Base-by-base conservation (phyloP, 37 sponge, comb jelly and placozoan species). In the Sycon ciliatum region DNA sequence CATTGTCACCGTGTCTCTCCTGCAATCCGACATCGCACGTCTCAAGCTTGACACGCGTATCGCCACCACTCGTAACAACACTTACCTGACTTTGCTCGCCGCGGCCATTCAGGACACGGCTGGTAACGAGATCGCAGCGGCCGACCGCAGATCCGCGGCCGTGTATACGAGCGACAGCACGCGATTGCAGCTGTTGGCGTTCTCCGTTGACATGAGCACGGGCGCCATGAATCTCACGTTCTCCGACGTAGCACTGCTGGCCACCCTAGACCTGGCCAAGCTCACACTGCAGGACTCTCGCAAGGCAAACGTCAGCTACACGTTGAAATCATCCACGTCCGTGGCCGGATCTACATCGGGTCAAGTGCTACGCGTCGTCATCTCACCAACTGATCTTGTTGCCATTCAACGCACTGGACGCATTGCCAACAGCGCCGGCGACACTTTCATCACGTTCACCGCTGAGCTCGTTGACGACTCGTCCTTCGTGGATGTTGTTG, bases 401-500 rank as follows among this genome's bases (percentile, higher is more conserved):
- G 16, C 7, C 26, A 23, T 60, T 7, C 7, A 60, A 24, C 16
- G 22, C 9, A 22, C 7, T 9, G 7, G 22, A 11, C 31, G 24
- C 16, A 11, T 60, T 7, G 63, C 63, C 26, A 28, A 9, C 9
- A 22, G 22, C 11, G 26, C 27, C 9, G 24, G 16, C 24, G 16
- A 11, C 22, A 60, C 63, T 9, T 60, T 30, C 16, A 22, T 92
- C 9, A 65, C 71, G 34, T 79, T 92, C 63, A 31, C 42, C n/a
- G 85, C 93, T 80, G 82, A 79, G 79, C 78, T 78, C 0, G 78
- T 92, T 72, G 65, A 79, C 39, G 88, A 92, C 68, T 87, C 82
- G 60, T 39, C 57, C 5, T 77, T 71, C 11, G 38, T 56, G n/a
- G 82, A 84, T 75, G 83, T 92, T 35, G 72, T 92, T 36, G 82